phyloP scores from a whole-genome alignment of 1,140 invertebrate species.

The Solenopsis invicta region DNA sequence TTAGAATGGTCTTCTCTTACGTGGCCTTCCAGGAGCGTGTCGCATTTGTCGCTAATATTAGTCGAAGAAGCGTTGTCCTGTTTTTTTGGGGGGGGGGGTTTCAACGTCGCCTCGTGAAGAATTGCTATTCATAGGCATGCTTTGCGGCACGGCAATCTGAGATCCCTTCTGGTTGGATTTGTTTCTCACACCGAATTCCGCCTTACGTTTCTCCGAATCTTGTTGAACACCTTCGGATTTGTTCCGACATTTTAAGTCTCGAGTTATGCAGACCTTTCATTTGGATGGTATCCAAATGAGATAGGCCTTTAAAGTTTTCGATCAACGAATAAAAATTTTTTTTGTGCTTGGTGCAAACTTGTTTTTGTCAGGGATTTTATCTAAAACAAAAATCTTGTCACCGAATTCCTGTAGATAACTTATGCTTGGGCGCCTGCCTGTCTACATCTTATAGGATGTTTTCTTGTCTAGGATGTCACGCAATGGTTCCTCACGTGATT shows the following conservation, averaged over 20 bases:
- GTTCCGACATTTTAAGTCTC: neutral
- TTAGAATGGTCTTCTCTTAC: too few species aligned
- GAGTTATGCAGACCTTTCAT: neutral
- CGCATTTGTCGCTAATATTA: too few species aligned
- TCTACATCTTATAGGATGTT: neutral
- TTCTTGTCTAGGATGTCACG: neutral
- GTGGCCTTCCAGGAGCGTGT: too few species aligned
- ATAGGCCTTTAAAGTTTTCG: neutral
- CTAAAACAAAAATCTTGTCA: neutral
- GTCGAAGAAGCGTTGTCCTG: too few species aligned
- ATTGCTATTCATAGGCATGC: too few species aligned
- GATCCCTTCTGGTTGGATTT: too few species aligned
- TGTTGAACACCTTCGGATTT: too few species aligned
- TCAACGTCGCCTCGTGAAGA: too few species aligned
- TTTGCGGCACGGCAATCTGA: too few species aligned
- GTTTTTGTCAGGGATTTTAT: neutral
- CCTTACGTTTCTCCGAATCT: too few species aligned
- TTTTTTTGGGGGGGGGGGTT: too few species aligned
- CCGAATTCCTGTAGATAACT: neutral
- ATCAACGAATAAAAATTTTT: neutral
- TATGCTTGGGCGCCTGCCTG: neutral
- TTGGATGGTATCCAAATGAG: neutral
- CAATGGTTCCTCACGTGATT: neutral
- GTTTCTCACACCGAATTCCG: too few species aligned
- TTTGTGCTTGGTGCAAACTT: neutral